Evolutionary conservation across 2,888 invertebrate genomes (phyloP).

Genomic region (Capitulum mitella): DNA sequence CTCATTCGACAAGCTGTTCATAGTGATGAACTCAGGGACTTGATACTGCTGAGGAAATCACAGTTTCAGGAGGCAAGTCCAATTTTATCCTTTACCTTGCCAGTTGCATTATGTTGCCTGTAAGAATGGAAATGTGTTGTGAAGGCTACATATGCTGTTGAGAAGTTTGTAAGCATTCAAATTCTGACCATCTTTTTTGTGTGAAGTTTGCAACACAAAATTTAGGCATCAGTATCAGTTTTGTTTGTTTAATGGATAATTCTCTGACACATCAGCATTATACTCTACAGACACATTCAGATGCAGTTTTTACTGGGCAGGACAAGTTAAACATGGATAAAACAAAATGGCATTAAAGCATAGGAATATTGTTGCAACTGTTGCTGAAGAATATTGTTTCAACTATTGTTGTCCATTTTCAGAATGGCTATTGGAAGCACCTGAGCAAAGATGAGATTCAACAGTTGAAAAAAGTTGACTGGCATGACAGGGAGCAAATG

Average conservation of each 20-base stretch:
- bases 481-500: constrained; percentile 29
- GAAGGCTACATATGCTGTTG: background rate
- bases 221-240: background rate
- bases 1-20: background rate
- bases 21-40: background rate
- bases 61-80: background rate
- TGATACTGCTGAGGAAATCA: background rate
- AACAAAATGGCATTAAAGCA: background rate
- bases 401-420: background rate
- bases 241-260: background rate
- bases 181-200: too few species aligned
- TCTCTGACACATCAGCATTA: background rate
- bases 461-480: constrained; percentile 23
- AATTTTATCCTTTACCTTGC: background rate
- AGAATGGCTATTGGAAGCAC: background rate
- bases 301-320: background rate
- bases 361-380: background rate
- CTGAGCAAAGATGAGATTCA: background rate
- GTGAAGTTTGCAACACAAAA: background rate
- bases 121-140: too few species aligned
- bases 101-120: background rate
- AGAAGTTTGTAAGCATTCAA: background rate
- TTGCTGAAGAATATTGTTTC: background rate
- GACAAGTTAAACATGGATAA: background rate
- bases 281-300: background rate